Evolutionary conservation across 2,888 invertebrate species (phyloP).

Genomic region (Plebejus anna): DNA sequence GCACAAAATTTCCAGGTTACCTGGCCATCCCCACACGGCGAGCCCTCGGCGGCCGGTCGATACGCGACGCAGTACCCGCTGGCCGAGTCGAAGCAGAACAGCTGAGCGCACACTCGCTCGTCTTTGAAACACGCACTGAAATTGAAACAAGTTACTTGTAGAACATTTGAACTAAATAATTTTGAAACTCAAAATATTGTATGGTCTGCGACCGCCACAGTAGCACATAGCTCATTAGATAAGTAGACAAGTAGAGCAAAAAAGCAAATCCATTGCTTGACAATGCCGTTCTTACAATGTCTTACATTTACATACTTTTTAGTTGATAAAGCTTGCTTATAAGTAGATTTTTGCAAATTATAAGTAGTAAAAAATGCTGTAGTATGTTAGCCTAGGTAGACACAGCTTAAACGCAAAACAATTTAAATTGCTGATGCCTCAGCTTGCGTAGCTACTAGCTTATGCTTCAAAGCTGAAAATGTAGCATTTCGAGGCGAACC

Average conservation of each 20-base stretch:
- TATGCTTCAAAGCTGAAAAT: background rate
- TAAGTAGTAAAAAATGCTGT: background rate
- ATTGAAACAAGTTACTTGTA: background rate
- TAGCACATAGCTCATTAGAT: background rate
- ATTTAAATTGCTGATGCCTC: background rate
- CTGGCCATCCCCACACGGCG: slow-evolving; percentile 95
- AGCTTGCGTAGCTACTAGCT: background rate
- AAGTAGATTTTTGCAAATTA: background rate
- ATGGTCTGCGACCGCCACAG: background rate
- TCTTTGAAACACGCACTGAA: slow-evolving; percentile 90
- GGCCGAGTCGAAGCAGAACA: slow-evolving; percentile 96
- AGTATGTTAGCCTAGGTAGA: too few relatives aligned
- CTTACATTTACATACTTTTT: background rate
- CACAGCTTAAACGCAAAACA: too few relatives aligned
- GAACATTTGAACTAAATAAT: background rate
- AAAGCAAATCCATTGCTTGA: too few relatives aligned
- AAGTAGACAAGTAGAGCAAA: background rate
- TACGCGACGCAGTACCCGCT: slow-evolving; percentile 98
- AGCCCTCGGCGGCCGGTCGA: slow-evolving; percentile 96
- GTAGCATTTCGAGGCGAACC: slow-evolving; percentile 48
- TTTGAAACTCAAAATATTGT: background rate
- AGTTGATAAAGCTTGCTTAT: background rate
- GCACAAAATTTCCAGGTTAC: slow-evolving; percentile 65
- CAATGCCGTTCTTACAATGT: too few relatives aligned
- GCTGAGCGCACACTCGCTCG: slow-evolving; percentile 95